These are phyloP conservation scores for Parnassius mnemosyne DNA, from an alignment of 2,888 invertebrate genomes.

Conservation along the genomic window DNA sequence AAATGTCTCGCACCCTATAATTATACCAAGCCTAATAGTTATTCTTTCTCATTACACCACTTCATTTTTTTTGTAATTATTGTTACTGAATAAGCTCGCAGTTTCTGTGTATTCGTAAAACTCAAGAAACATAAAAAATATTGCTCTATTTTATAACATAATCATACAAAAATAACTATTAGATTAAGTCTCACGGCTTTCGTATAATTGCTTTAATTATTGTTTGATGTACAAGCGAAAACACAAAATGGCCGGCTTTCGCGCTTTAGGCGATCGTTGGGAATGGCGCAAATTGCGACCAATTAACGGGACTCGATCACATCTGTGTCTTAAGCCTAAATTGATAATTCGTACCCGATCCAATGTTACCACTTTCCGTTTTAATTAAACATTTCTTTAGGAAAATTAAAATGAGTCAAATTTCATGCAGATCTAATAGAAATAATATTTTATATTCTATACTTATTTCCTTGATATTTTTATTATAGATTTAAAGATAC, in stretches of 20 bases:
- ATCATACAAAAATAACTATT: too few species aligned
- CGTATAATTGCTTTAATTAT: too few species aligned
- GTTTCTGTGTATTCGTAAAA: too few species aligned
- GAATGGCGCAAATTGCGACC: conserved; percentile 38
- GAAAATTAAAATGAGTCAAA: conserved; percentile 19
- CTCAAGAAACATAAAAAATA: too few species aligned
- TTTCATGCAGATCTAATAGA: conserved; percentile 9
- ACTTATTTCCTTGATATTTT: too few species aligned
- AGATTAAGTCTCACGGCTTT: too few species aligned
- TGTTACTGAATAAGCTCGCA: too few species aligned
- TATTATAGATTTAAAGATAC: too few species aligned
- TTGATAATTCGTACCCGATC: conserved; percentile 36
- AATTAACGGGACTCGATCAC: conserved; percentile 43
- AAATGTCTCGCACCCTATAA: too few species aligned
- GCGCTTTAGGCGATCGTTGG: conserved; percentile 28
- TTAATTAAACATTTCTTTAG: conserved; percentile 39
- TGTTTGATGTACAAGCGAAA: conserved; percentile 10
- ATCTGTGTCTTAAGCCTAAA: conserved; percentile 39
- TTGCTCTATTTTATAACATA: neutral
- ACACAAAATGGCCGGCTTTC: conserved; percentile 31
- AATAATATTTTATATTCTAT: neutral
- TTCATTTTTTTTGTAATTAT: too few species aligned
- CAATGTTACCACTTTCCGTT: conserved; percentile 34
- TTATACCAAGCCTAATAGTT: too few species aligned
- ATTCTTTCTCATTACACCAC: too few species aligned